A percentile compares a stretch with the other conserved stretches of the same genome.
phyloP scores from a whole-genome alignment of 2,888 invertebrate species.

The Labia minor region DNA sequence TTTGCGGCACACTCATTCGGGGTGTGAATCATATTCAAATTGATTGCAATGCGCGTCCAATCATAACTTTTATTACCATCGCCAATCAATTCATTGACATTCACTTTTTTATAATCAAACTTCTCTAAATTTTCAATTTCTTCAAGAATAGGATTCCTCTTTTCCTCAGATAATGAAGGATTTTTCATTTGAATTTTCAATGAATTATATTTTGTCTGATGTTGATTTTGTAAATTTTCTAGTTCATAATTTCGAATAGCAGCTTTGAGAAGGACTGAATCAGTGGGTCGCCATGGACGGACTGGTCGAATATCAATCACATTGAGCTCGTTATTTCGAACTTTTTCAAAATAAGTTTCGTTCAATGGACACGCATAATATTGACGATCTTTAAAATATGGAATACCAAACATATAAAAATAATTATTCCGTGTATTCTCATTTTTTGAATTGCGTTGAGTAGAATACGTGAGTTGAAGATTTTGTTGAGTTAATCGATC shows the following conservation, averaged over 20 bases:
- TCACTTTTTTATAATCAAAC: background rate
- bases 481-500: background rate
- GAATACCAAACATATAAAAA: background rate
- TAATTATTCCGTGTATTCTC: background rate
- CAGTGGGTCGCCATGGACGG: background rate
- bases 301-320: background rate
- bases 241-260: background rate
- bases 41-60: background rate
- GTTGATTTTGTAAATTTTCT: background rate
- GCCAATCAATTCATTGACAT: background rate
- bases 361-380: background rate
- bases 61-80: background rate
- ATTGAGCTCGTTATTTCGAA: background rate
- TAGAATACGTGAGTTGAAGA: background rate
- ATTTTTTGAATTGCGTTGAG: background rate
- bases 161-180: background rate
- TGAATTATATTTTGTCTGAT: background rate
- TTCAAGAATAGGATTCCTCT: background rate
- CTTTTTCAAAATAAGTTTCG: background rate
- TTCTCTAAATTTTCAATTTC: background rate
- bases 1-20: constrained; percentile 53
- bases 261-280: background rate
- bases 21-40: constrained; percentile 38
- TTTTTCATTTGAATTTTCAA: background rate
- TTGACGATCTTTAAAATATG: background rate